Evolutionary conservation across 2,113 vertebrate genomes (phyloP), one percentile per base, ranked within the genome.

Genomic region (Ctenomys sociabilis): DNA sequence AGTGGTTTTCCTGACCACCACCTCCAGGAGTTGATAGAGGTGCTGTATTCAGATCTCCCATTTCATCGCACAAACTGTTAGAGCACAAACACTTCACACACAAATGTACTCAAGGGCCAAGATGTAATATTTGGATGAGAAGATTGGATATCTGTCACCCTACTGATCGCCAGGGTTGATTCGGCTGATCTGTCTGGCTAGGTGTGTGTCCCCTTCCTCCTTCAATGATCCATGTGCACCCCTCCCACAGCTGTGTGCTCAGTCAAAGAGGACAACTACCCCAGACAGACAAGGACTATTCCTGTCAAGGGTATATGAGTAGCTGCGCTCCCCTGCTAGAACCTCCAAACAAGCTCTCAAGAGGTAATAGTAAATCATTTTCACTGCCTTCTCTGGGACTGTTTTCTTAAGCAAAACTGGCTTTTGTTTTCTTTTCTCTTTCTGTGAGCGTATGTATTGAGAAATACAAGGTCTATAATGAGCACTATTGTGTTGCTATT

Each of bases 21-120:
- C 72, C 49, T 87, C 78, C 10, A 1, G 49, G 5, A 84, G 17
- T 19, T 49, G 68, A 32, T 30, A 86, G n/a, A 94, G 35, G 21
- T 77, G 14, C 43, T n/a, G 0, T 16, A 30, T 85, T 57, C 24
- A 63, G 13, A 54, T 24, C 54, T 88, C n/a, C 24, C 59, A 52
- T 91, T 32, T 85, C 52, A 77, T 81, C 61, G n/a, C 77, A 93
- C 8, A 80, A 64, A 80, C 78, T 80, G 57, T 89, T 83, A 64
- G 89, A n/a, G n/a, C n/a, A n/a, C n/a, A n/a, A n/a, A n/a, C n/a
- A n/a, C n/a, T n/a, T n/a, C n/a, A n/a, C n/a, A n/a, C n/a, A n/a
- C n/a, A 73, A 24, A 14, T 5, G 28, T 37, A 87, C 24, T 57
- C 28, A 54, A 16, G 24, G 21, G 35, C 73, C 37, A 80, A 88